Base-by-base conservation (phyloP, 2,888 invertebrate genomes). In the Melikaiella ostensackeni region DNA sequence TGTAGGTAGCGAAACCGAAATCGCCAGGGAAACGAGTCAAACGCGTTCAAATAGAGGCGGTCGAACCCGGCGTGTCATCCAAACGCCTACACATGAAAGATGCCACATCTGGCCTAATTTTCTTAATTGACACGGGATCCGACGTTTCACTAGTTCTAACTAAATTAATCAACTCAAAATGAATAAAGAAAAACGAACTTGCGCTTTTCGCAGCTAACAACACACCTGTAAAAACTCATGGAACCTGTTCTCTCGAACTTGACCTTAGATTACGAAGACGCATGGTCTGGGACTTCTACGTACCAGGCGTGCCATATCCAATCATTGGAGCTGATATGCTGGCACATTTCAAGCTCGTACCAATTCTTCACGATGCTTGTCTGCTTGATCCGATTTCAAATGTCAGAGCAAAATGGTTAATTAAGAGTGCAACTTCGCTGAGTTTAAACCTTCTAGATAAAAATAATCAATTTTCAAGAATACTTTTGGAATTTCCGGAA, bases 61-160 rank as follows among this genome's bases (percentile, higher is more conserved):
- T 50, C n/a, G 50, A n/a, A n/a, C n/a, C n/a, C 1, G 1, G 50
- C 50, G 50, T n/a, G n/a, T 19, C 2, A 1, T 50, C 50, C 11
- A 50, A 50, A n/a, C 82, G 78, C 19, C 81, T 81, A 0, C 77
- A 80, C 16, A 30, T 82, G 1, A 30, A 8, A 3, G 81, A 84
- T 19, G n/a, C 38, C 75, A n/a, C n/a, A n/a, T n/a, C n/a, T n/a
- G n/a, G n/a, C n/a, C n/a, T n/a, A n/a, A n/a, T n/a, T n/a, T n/a
- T 83, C 1, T 61, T 84, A 33, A 33, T 33, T 1, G 83, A 85
- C 27, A 78, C 74, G 77, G 81, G 24, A 74, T 78, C 73, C 74
- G 82, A 62, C 42, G 77, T 55, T 57, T 70, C 50, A 0, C 42
- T 21, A 6, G 70, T 35, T 24, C 77, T 13, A 62, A 33, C 13